These are phyloP conservation scores for Hyperopisus bebe DNA, from an alignment of 2,113 vertebrate species.

Conservation along the genomic window DNA sequence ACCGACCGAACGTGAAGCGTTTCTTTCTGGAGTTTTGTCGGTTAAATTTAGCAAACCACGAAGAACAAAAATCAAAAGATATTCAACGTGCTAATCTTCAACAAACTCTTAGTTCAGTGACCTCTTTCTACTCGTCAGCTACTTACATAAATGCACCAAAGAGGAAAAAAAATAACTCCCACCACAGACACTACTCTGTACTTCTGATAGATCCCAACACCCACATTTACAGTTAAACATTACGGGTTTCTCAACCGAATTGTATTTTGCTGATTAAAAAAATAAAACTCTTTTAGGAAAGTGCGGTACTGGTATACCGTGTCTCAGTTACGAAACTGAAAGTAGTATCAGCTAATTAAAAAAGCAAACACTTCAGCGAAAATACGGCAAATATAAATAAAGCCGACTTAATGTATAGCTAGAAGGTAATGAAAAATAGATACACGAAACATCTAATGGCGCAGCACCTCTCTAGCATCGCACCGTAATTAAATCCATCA, in stretches of 20 bases:
- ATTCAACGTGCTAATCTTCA: not conserved
- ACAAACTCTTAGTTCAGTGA: not conserved
- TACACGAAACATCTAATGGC: not conserved
- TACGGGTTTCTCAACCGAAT: not conserved
- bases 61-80: not conserved
- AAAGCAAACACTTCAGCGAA: not conserved
- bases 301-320: not conserved
- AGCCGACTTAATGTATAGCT: not conserved
- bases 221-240: not conserved
- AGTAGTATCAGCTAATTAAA: not conserved
- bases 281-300: not conserved
- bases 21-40: not conserved
- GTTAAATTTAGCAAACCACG: not conserved
- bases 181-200: not conserved
- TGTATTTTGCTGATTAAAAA: not conserved
- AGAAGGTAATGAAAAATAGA: not conserved
- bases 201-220: not conserved
- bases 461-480: not conserved
- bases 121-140: not conserved
- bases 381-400: not conserved
- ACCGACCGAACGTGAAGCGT: conserved; percentile 24
- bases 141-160: not conserved
- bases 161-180: not conserved
- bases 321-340: not conserved
- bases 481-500: conserved; percentile 11